Evolutionary conservation across 2,888 invertebrate genomes (phyloP), one percentile per base, ranked within the genome.

Genomic region (Morpho achilles): DNA sequence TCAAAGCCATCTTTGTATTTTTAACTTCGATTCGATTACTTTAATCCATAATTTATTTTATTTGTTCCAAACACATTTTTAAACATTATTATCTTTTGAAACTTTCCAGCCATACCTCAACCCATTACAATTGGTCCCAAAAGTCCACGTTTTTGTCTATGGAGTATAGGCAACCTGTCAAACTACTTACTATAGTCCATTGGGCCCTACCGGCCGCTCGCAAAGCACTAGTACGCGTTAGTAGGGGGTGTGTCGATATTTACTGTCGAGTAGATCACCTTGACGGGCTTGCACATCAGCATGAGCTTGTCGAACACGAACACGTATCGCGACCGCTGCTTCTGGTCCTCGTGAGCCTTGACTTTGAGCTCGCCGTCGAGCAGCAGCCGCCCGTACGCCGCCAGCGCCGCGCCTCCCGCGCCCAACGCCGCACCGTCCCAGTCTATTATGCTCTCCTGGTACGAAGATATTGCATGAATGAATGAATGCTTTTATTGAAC

Each of bases 231-330:
- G 56, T 1, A 16, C 16, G 16, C 55, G 51, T 52, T 53, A 59
- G 41, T 22, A 44, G 47, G 48, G 47, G 54, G 42, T 58, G 44
- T 58, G 44, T 58, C 43, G 58, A 58, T 58, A 63, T 61, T 61
- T 63, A 63, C 63, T 54, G 63, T 63, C 53, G 61, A 58, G 63
- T 63, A 61, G 56, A 63, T 86, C 77, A 95, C 95, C 92, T 95
- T 94, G 45, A 94, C 92, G 8, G 95, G 93, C 86, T 98, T 98
- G 86, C 97, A 98, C 80, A 98, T 94, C 75, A 99, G 93, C 91
- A 99, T 95, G 64, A 98, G 96, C 91, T 98, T 98, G 85, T 99
- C 99, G 84, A 99, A 99, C 59, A 99, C 95, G 90, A 99, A 99
- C 40, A 98, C 97, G 82, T 98, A 98, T 79, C 99, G 92, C 52